Evolutionary conservation across 23 tunicate genomes (phyloP).

Genomic region (Aplidium turbinatum): DNA sequence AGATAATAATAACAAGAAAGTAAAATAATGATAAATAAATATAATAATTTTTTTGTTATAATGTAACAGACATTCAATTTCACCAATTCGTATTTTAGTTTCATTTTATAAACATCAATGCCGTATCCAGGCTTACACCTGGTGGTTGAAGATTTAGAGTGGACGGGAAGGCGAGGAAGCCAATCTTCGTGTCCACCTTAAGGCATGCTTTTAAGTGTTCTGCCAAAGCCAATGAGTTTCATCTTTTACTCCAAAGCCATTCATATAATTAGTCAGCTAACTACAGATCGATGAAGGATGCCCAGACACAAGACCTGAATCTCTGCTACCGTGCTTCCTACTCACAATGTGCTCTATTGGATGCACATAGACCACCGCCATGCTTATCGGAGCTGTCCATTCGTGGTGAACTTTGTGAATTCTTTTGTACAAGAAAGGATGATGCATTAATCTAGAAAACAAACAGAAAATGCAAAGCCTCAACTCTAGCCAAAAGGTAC

Average conservation of each 20-base stretch:
- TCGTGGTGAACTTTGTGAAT: slow-evolving; percentile 82
- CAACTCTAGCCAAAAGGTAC: too few species aligned
- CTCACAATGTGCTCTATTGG: slow-evolving; percentile 73
- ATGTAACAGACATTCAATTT: background rate
- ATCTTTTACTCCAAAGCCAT: background rate
- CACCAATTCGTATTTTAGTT: background rate
- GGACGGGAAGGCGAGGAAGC: too few species aligned
- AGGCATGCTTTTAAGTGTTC: too few species aligned
- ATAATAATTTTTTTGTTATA: background rate
- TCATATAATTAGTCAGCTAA: background rate
- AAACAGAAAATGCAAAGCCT: background rate
- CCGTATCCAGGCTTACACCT: too few species aligned
- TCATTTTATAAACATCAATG: too few species aligned
- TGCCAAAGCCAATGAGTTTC: background rate
- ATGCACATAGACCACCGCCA: slow-evolving; percentile 78
- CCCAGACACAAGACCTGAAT: background rate
- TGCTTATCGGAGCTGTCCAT: slow-evolving; percentile 84
- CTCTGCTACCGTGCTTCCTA: background rate
- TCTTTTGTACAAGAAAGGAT: slow-evolving; percentile 58
- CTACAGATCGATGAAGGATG: background rate
- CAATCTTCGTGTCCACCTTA: too few species aligned
- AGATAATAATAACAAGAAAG: too few species aligned
- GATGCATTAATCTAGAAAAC: slow-evolving; percentile 53
- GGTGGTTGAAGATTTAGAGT: too few species aligned
- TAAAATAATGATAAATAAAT: background rate